Percentiles rank a stretch among this genome's conserved stretches.
These are phyloP conservation scores for Fabriciana adippe DNA, from an alignment of 2,888 invertebrate genomes.

Conservation along the genomic window DNA sequence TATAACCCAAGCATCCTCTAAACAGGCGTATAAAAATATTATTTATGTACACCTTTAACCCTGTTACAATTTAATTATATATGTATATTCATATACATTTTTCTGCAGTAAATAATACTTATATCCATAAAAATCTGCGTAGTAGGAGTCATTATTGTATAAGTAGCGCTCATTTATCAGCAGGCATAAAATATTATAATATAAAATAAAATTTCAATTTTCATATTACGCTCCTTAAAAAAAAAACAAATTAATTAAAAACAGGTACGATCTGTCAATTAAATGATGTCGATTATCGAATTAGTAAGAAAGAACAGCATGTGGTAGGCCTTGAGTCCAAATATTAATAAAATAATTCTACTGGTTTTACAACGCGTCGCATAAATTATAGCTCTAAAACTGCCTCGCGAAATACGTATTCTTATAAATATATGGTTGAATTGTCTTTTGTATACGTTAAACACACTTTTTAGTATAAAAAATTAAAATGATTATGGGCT, in stretches of 20 bases:
- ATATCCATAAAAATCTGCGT: conserved; percentile 7
- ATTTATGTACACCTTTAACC: neutral
- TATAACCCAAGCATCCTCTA: neutral
- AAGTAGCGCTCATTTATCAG: conserved; percentile 25
- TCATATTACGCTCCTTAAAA: conserved; percentile 17
- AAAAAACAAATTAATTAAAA: conserved; percentile 30
- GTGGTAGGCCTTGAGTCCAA: conserved; percentile 33
- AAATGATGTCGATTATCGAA: conserved; percentile 28
- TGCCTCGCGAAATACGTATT: conserved; percentile 6
- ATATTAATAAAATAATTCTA: conserved; percentile 33
- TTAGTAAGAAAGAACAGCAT: conserved; percentile 32
- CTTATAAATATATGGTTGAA: neutral
- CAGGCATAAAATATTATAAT: conserved; percentile 24
- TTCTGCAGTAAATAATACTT: neutral
- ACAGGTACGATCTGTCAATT: conserved; percentile 29
- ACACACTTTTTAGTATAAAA: no score
- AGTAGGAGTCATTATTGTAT: conserved; percentile 13
- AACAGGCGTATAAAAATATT: neutral
- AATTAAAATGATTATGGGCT: no score
- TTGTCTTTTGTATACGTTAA: no score
- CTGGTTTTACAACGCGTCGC: conserved; percentile 32
- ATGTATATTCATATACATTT: no score
- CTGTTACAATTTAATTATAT: no score
- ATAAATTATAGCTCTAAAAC: conserved; percentile 13
- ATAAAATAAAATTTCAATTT: conserved; percentile 29